Evolutionary conservation across 2,888 invertebrate genomes (phyloP).

Genomic region (Eurytoma adleriae): DNA sequence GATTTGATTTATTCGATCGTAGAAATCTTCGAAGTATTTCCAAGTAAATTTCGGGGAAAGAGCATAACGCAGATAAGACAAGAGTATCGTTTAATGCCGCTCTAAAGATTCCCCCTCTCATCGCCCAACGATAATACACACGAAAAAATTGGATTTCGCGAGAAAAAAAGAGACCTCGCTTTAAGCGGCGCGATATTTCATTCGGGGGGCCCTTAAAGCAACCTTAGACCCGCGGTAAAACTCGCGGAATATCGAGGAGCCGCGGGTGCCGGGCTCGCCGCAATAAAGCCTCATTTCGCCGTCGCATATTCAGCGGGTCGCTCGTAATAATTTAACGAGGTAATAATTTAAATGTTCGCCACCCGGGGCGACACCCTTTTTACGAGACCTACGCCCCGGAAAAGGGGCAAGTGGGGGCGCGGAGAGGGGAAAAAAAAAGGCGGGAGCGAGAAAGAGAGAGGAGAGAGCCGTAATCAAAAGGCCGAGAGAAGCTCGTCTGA

Average conservation of each 20-base stretch:
- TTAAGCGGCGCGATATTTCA: conserved; percentile 30
- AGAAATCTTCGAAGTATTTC: too few species aligned
- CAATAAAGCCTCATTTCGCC: conserved; percentile 27
- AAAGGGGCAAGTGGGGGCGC: not conserved
- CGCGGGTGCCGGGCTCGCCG: not conserved
- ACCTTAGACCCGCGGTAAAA: conserved; percentile 14
- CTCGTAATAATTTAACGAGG: conserved; percentile 62
- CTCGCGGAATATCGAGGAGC: conserved; percentile 41
- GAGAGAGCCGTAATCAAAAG: conserved; percentile 31
- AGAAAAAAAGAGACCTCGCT: conserved; percentile 3
- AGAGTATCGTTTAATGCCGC: not conserved
- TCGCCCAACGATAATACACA: too few species aligned
- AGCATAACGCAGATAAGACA: too few species aligned
- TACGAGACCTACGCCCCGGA: conserved; percentile 21
- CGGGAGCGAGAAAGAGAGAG: not conserved
- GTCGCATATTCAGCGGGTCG: conserved; percentile 33
- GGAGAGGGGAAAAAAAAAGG: conserved; percentile 1
- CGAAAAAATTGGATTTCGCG: not conserved
- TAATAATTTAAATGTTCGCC: conserved; percentile 60
- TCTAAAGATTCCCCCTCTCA: too few species aligned
- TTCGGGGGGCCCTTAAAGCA: conserved; percentile 28
- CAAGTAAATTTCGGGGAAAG: too few species aligned
- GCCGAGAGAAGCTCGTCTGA: conserved; percentile 23
- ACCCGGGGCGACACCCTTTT: conserved; percentile 2
- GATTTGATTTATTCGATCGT: too few species aligned